These are phyloP conservation scores for Hormaphis cornu DNA, from an alignment of 1,140 invertebrate species.

Conservation along the genomic window DNA sequence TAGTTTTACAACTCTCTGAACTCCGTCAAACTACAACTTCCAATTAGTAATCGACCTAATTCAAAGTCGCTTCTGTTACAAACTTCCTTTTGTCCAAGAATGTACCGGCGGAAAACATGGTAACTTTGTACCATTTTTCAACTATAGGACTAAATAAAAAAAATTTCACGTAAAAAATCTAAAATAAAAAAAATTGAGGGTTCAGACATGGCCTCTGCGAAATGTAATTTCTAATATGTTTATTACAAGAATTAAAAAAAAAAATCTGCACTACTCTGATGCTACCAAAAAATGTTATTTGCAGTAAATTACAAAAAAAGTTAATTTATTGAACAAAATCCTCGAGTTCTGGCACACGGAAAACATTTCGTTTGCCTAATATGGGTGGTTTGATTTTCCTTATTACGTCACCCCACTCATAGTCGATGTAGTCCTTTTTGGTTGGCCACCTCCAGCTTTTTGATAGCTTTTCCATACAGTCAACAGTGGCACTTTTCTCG, in stretches of 20 bases:
- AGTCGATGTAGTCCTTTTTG: not conserved
- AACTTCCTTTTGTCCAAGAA: too few relatives aligned
- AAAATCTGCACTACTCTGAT: too few relatives aligned
- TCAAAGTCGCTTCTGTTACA: too few relatives aligned
- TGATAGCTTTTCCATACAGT: not conserved
- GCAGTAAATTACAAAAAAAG: too few relatives aligned
- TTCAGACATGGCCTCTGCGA: not conserved
- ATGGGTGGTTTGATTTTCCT: not conserved
- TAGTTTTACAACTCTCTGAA: too few relatives aligned
- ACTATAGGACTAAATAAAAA: too few relatives aligned
- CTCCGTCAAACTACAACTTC: too few relatives aligned
- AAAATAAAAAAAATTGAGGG: not conserved
- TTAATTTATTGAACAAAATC: constrained; percentile 5
- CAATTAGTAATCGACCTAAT: too few relatives aligned
- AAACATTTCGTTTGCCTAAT: not conserved
- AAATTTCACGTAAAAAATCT: too few relatives aligned
- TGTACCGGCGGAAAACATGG: too few relatives aligned
- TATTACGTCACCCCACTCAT: not conserved
- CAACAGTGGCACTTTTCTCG: not conserved
- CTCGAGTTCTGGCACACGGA: not conserved
- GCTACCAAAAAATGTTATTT: too few relatives aligned
- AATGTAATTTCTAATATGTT: not conserved
- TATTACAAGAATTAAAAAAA: not conserved
- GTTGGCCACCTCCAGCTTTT: not conserved
- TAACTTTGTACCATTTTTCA: too few relatives aligned